Evolutionary conservation across 2,113 vertebrate species (phyloP).

Genomic region (Trogon surrucura): DNA sequence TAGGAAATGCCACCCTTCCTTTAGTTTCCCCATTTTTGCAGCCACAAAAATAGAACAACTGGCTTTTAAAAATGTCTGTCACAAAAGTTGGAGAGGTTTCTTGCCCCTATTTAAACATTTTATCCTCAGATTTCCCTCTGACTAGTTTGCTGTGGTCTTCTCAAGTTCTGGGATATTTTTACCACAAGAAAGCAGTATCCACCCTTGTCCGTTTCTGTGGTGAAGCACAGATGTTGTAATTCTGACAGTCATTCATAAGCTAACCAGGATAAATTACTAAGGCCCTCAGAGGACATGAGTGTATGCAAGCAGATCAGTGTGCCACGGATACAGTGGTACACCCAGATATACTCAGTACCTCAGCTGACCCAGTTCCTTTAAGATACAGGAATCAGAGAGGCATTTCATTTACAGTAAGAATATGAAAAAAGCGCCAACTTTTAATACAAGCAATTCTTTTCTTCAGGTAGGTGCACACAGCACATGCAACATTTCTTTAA

Average conservation of each 20-base stretch:
- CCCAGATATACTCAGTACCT: background rate
- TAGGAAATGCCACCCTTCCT: background rate
- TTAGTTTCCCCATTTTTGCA: background rate
- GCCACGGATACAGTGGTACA: background rate
- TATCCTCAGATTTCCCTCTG: background rate
- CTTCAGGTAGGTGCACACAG: background rate
- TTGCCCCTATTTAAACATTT: background rate
- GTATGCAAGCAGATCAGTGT: too few relatives aligned
- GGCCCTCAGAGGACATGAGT: background rate
- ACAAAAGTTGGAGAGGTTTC: background rate
- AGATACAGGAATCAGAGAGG: background rate
- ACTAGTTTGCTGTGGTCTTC: background rate
- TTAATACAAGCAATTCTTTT: background rate
- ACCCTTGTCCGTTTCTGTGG: background rate
- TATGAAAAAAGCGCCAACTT: background rate
- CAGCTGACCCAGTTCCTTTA: background rate
- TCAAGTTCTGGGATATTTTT: background rate
- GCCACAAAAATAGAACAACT: background rate
- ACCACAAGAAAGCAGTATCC: background rate
- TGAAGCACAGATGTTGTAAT: background rate
- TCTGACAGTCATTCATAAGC: background rate
- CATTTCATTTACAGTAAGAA: background rate
- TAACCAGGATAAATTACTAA: background rate
- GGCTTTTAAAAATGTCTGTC: background rate
- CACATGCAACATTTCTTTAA: fast-evolving